phyloP scores from a whole-genome alignment of 2,797 vertebrate genomes.

The Heliangelus exortis region DNA sequence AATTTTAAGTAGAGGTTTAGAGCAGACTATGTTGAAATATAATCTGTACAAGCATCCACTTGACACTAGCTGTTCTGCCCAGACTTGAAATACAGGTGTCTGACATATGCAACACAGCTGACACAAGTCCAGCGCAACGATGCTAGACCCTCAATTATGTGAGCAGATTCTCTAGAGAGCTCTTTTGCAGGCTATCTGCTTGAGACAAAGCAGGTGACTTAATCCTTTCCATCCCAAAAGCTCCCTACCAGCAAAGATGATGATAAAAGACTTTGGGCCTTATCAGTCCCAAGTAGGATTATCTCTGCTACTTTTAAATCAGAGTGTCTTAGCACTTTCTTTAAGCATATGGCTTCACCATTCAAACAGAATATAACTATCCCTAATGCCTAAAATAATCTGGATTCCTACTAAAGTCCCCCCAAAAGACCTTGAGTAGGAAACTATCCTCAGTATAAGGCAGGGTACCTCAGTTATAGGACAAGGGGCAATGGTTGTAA shows the following conservation, averaged over 20 bases:
- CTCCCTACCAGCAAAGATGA: background rate
- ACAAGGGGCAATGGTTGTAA: too few relatives aligned
- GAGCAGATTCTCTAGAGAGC: background rate
- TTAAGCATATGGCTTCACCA: background rate
- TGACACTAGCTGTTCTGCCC: background rate
- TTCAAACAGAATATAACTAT: background rate
- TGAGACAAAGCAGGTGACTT: background rate
- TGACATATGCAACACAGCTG: background rate
- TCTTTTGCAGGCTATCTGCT: background rate
- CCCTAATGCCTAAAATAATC: background rate
- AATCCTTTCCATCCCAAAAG: constrained; percentile 16
- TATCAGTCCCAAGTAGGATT: constrained; percentile 9
- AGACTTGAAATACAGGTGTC: background rate
- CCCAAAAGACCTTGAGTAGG: background rate
- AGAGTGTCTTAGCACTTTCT: background rate
- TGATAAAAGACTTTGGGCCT: background rate
- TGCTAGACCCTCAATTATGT: background rate
- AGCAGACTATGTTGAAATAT: background rate
- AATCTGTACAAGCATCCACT: background rate
- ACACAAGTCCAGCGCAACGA: background rate
- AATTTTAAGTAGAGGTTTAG: background rate
- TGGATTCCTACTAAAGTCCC: background rate
- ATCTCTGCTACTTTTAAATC: constrained; percentile 25
- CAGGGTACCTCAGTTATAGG: rapidly evolving
- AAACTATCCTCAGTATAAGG: background rate